phyloP scores from a whole-genome alignment of 2,797 vertebrate species.

The Pitangus sulphuratus region DNA sequence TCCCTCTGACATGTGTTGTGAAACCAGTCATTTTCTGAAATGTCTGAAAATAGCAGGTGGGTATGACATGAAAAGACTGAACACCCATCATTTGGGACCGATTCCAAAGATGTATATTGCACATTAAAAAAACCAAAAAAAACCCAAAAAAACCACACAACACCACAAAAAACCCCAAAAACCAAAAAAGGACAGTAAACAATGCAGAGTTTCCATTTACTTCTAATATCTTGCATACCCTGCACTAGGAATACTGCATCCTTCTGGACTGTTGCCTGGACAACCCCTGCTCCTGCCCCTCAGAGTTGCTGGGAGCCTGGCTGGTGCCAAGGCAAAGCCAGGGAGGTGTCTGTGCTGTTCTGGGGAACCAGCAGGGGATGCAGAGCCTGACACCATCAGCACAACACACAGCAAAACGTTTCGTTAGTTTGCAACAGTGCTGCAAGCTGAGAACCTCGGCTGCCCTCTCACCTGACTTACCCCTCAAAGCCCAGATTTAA shows the following conservation, averaged over 20 bases:
- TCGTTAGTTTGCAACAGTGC: rapidly evolving
- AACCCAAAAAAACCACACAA: too few relatives aligned
- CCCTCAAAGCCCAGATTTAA: neutral
- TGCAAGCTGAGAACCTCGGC: neutral
- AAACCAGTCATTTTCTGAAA: constrained; percentile 45
- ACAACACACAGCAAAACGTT: rapidly evolving
- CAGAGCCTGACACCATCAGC: neutral
- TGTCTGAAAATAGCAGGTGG: constrained; percentile 39
- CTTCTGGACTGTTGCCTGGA: neutral
- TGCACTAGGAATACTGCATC: neutral
- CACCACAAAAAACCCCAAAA: too few relatives aligned
- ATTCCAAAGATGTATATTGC: neutral
- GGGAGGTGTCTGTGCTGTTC: neutral
- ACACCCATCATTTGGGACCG: neutral
- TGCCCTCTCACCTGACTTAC: neutral
- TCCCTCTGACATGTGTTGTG: constrained; percentile 15
- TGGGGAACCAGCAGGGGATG: neutral
- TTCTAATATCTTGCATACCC: neutral
- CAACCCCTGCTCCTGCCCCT: neutral
- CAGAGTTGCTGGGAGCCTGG: neutral
- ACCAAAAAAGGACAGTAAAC: neutral
- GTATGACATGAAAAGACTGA: neutral
- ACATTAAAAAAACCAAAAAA: neutral
- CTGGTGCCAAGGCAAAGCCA: neutral
- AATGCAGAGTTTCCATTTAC: neutral